Base-by-base conservation (phyloP, 2,797 vertebrate genomes). In the Telmatherina bonti region DNA sequence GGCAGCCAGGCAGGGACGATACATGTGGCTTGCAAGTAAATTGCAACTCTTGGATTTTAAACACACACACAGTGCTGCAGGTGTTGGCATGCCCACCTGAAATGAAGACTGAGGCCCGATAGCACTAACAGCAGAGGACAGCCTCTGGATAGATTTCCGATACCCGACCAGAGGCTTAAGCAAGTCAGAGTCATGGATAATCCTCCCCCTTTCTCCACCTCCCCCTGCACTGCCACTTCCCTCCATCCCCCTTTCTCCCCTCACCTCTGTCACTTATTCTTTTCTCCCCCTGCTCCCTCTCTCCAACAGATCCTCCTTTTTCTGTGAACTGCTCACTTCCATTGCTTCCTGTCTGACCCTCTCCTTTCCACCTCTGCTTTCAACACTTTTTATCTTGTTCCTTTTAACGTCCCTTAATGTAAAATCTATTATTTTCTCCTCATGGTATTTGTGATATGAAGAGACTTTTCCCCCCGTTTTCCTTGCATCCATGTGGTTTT, bases 61-160 rank as follows among this genome's bases (percentile, higher is more conserved):
- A 33, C 73, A 53, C 72, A 56, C 72, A 51, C 67, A 54, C n/a
- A 0, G 16, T 62, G 22, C 52, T 64, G 65, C 67, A 11, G 0
- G 62, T 83, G 77, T 49, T 78, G 67, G 57, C 38, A 43, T 71
- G 82, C 80, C 79, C 82, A 85, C 33, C 76, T 90, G 66, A 81
- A 90, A 89, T 86, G 70, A 90, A 89, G 86, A 88, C 86, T 61
- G 65, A 82, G 81, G 75, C 78, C 86, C 10, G 36, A 81, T 87
- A 76, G 83, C 70, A 41, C 71, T 82, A 82, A 86, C 81, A 86
- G 82, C 79, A 84, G 68, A 84, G 79, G 83, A 89, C 88, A 79
- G 87, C 81, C 89, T 85, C 81, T 85, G 78, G 85, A 92, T 92
- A 87, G 91, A 92, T 92, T 93, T 92, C 89, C 88, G 85, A 92